Evolutionary conservation across 2,113 vertebrate genomes (phyloP).

Genomic region (Epinephelus lanceolatus): DNA sequence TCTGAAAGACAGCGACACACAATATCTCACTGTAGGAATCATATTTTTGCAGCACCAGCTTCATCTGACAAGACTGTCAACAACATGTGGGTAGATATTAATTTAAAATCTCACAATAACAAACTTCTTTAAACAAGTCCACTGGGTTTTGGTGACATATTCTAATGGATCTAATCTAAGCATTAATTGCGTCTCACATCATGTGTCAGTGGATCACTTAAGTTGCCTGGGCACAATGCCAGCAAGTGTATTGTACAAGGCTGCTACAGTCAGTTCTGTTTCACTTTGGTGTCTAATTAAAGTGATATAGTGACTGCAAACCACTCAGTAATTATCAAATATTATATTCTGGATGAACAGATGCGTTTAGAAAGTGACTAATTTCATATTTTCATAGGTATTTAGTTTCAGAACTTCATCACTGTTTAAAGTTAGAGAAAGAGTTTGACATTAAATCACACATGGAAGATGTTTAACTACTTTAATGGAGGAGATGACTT

Average conservation of each 20-base stretch:
- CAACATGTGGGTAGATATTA: not conserved
- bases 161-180: not conserved
- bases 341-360: not conserved
- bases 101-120: not conserved
- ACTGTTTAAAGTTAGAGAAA: not conserved
- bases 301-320: not conserved
- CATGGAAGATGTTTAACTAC: not conserved
- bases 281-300: conserved; percentile 1
- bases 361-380: not conserved
- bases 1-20: not conserved
- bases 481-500: not conserved
- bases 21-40: not conserved
- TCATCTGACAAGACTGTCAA: not conserved
- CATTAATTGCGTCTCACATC: not conserved
- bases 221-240: not conserved
- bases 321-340: not conserved
- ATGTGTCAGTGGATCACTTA: not conserved
- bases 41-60: not conserved
- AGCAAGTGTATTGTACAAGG: not conserved
- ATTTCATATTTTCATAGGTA: not conserved
- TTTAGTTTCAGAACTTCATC: not conserved
- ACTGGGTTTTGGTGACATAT: not conserved
- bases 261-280: not conserved
- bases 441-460: not conserved
- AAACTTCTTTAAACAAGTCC: not conserved